Evolutionary conservation across 2,888 invertebrate genomes (phyloP).

Genomic region (Polydrusus cervinus): DNA sequence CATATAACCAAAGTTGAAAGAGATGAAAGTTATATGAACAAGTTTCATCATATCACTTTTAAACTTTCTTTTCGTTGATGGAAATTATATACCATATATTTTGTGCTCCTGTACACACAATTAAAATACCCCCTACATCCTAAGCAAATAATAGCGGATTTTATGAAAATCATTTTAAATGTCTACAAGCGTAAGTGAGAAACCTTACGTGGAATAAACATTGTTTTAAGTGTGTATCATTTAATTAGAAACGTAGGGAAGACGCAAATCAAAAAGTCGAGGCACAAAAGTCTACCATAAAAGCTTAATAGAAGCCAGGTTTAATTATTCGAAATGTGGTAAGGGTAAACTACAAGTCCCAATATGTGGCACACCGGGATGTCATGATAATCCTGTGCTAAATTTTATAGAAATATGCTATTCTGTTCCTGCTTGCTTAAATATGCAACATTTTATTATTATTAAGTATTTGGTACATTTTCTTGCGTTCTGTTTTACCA

Average conservation of each 20-base stretch:
- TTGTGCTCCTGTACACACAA: no score
- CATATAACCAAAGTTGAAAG: no score
- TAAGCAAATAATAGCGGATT: background rate
- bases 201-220: conserved; percentile 6
- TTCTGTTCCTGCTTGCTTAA: conserved; percentile 35
- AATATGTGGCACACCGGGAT: conserved; percentile 61
- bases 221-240: background rate
- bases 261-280: conserved; percentile 38
- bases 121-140: no score
- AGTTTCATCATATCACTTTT: no score
- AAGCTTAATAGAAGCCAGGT: conserved; percentile 60
- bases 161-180: conserved; percentile 2
- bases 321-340: conserved; percentile 63
- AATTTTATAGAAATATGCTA: conserved; percentile 57
- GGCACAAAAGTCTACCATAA: conserved; percentile 14
- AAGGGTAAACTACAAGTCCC: conserved; percentile 63
- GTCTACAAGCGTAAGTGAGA: background rate
- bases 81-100: no score
- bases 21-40: no score
- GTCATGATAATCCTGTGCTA: conserved; percentile 61
- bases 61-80: no score
- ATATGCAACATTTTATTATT: conserved; percentile 28
- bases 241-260: conserved; percentile 16
- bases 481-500: conserved; percentile 22
- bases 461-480: conserved; percentile 11